Base-by-base conservation (phyloP, 2,797 vertebrate species). In the Tapera naevia region DNA sequence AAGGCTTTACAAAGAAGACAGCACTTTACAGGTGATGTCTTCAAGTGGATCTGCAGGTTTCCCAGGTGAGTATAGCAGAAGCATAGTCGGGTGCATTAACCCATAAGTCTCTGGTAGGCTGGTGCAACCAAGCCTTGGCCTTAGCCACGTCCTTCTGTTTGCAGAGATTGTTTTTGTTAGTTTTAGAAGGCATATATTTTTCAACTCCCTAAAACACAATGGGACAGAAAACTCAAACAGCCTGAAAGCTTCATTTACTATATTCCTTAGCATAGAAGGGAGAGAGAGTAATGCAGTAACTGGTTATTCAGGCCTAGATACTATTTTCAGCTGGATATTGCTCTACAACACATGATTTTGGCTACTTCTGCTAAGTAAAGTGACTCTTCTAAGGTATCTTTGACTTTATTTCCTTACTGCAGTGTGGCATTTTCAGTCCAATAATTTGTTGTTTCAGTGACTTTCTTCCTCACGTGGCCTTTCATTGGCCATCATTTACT, bases 331-430 rank as follows among this genome's bases (percentile, higher is more conserved):
- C 11, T 58, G 53, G 10, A 64, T 86, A 24, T 30, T 80, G 48
- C 41, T 58, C 27, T 35, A 14, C 0, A 5, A 39, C 5, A 23
- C 10, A 5, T 54, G 69, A 62, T 93, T 69, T 70, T 3, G 8
- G 48, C n/a, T 66, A 35, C 5, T 73, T 80, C 39, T 86, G 27
- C 62, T 73, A 41, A 65, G 66, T 28, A 58, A 30, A 85, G 24
- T 53, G 25, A 37, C 32, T 71, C 11, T 85, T 86, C 39, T n/a
- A 27, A 89, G 53, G 37, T 75, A 73, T 81, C 61, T 75, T 81
- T 91, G 57, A 41, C 43, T 75, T 58, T 69, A 53, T 61, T 81
- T 89, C 17, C 53, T 93, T 81, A 33, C 65, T 87, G n/a, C 51
- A 56, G 13, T 43, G 58, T 89, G 73, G 25, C n/a, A 5, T 62